A percentile compares a stretch with the other conserved stretches of the same genome.
These are phyloP conservation scores for Helogale parvula DNA, from an alignment of 2,113 vertebrate species.

Conservation along the genomic window DNA sequence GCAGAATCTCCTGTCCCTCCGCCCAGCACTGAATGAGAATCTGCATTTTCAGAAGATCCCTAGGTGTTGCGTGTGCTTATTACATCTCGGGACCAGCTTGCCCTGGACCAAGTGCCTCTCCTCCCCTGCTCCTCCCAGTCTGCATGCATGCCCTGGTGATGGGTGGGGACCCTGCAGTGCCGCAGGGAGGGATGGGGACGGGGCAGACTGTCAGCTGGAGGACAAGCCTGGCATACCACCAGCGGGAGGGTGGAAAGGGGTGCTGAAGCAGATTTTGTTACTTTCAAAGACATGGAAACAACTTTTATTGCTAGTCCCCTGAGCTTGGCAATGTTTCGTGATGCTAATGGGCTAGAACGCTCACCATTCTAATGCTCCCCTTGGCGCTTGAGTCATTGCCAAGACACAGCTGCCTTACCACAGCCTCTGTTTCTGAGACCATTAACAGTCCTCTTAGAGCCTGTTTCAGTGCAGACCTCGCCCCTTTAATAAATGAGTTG, in stretches of 20 bases:
- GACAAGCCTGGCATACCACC: rapidly evolving
- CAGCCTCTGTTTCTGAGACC: neutral
- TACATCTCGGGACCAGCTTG: neutral
- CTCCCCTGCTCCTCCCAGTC: neutral
- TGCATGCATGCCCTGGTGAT: neutral
- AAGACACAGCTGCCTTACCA: neutral
- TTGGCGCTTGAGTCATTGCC: neutral
- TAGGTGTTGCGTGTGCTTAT: rapidly evolving
- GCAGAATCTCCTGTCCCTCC: neutral
- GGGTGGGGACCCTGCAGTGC: neutral
- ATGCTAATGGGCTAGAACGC: neutral
- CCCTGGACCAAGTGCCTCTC: neutral
- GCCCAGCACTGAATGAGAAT: neutral
- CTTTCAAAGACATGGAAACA: neutral
- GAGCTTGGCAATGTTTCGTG: neutral
- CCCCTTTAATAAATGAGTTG: neutral
- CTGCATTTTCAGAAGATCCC: neutral
- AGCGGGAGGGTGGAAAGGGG: neutral
- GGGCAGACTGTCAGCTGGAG: neutral
- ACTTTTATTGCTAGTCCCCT: neutral
- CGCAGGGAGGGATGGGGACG: neutral
- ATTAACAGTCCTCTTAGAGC: neutral
- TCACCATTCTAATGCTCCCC: neutral
- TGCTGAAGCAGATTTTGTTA: neutral
- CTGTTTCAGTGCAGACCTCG: neutral